Percentiles rank a stretch among this genome's conserved stretches.
These are phyloP conservation scores for Smutsia gigantea DNA, from an alignment of 2,797 vertebrate species.

Conservation along the genomic window DNA sequence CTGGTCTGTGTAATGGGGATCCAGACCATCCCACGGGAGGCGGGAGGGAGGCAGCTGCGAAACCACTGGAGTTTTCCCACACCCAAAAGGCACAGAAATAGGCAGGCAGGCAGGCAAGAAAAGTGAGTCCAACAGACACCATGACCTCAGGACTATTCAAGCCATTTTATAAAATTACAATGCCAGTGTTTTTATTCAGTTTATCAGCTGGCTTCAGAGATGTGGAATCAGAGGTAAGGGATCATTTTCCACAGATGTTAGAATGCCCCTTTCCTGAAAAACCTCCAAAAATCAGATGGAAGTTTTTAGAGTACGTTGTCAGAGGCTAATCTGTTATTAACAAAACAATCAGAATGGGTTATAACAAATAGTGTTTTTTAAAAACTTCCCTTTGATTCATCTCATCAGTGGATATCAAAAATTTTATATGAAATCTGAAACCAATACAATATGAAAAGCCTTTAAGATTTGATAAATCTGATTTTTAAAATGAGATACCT, in stretches of 20 bases:
- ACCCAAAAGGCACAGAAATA: background rate
- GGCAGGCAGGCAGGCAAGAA: background rate
- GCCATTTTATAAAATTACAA: conserved; percentile 39
- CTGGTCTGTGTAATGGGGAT: background rate
- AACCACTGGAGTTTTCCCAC: background rate
- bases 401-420: background rate
- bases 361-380: background rate
- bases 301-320: conserved; percentile 47
- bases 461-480: background rate
- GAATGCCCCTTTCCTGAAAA: conserved; percentile 54
- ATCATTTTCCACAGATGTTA: conserved; percentile 35
- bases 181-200: background rate
- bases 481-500: background rate
- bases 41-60: background rate
- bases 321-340: conserved; percentile 46
- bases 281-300: conserved; percentile 3
- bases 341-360: conserved; percentile 40
- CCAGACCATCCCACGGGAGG: background rate
- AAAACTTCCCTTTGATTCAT: background rate
- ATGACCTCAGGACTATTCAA: conserved; percentile 22
- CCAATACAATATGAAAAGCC: background rate
- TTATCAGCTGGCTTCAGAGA: conserved; percentile 66
- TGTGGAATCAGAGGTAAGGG: background rate
- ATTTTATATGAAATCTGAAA: background rate
- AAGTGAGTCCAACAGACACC: background rate